These are phyloP conservation scores for Acleris holmiana DNA, from an alignment of 2,888 invertebrate genomes.

Conservation along the genomic window DNA sequence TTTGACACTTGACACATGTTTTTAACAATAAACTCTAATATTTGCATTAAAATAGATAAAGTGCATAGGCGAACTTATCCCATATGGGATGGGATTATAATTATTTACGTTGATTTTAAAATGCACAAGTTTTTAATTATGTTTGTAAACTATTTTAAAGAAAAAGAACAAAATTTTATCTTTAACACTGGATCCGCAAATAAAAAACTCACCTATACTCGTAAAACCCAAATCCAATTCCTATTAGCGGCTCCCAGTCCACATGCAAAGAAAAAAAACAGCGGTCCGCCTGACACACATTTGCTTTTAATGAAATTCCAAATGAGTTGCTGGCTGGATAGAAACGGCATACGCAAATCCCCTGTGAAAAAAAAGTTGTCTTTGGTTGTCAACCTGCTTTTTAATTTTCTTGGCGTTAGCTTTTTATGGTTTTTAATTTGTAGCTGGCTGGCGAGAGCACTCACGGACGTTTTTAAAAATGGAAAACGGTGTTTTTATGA, in stretches of 20 bases:
- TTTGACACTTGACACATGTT: too few relatives aligned
- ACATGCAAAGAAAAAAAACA: conserved; percentile 1
- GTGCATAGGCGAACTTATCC: too few relatives aligned
- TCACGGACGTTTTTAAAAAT: background rate
- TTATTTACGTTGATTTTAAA: too few relatives aligned
- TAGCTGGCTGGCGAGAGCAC: background rate
- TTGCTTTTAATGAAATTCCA: conserved; percentile 21
- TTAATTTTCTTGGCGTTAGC: conserved; percentile 3
- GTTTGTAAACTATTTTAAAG: too few relatives aligned
- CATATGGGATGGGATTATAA: too few relatives aligned
- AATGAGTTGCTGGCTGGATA: conserved; percentile 19
- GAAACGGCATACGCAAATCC: conserved; percentile 13
- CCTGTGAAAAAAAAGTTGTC: background rate
- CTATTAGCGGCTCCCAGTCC: conserved; percentile 3
- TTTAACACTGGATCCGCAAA: background rate
- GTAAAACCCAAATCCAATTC: conserved; percentile 1
- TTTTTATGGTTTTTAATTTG: background rate
- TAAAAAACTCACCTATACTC: background rate
- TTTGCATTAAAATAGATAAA: too few relatives aligned
- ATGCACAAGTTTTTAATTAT: too few relatives aligned
- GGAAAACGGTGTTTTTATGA: too few relatives aligned
- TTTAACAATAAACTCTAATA: too few relatives aligned
- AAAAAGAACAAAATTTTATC: too few relatives aligned
- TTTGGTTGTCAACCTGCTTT: background rate
- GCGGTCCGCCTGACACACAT: conserved; percentile 18